Conservation (phyloP, 2,888 invertebrate species). For the Blastobasis lacticolella region DNA sequence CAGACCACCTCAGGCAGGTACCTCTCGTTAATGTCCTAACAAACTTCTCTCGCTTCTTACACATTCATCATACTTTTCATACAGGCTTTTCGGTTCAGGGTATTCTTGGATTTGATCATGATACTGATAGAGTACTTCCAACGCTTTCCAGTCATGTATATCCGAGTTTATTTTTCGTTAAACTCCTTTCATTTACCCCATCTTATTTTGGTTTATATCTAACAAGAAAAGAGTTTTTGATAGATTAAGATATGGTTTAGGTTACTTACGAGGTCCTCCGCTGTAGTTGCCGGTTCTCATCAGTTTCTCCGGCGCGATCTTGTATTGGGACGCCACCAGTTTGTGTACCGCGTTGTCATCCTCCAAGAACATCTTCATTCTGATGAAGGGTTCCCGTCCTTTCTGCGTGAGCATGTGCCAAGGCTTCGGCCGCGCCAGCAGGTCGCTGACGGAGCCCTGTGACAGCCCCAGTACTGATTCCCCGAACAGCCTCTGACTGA, state of each 20-base stretch:
- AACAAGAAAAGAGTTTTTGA: too few relatives aligned
- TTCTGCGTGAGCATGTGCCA: constrained; percentile 99
- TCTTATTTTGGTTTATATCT: too few relatives aligned
- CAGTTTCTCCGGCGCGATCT: constrained; percentile 97
- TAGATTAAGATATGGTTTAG: constrained; percentile 3
- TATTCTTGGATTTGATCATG: too few relatives aligned
- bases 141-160: too few relatives aligned
- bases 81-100: too few relatives aligned
- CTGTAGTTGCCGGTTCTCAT: constrained; percentile 97
- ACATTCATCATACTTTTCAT: too few relatives aligned
- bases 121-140: too few relatives aligned
- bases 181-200: too few relatives aligned
- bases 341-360: constrained; percentile 97
- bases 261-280: constrained; percentile 83
- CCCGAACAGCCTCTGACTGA: constrained; percentile 98
- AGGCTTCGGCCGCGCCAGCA: constrained; percentile 97
- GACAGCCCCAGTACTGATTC: constrained; percentile 97
- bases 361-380: constrained; percentile 98
- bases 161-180: too few relatives aligned
- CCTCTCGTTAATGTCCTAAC: too few relatives aligned
- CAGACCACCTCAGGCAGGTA: too few relatives aligned
- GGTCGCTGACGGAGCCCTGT: constrained; percentile 97
- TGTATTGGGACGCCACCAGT: constrained; percentile 96
- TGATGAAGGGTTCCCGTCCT: constrained; percentile 96
- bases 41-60: too few relatives aligned